Evolutionary conservation across 2,113 vertebrate species (phyloP).

Genomic region (Odobenus rosmarus): DNA sequence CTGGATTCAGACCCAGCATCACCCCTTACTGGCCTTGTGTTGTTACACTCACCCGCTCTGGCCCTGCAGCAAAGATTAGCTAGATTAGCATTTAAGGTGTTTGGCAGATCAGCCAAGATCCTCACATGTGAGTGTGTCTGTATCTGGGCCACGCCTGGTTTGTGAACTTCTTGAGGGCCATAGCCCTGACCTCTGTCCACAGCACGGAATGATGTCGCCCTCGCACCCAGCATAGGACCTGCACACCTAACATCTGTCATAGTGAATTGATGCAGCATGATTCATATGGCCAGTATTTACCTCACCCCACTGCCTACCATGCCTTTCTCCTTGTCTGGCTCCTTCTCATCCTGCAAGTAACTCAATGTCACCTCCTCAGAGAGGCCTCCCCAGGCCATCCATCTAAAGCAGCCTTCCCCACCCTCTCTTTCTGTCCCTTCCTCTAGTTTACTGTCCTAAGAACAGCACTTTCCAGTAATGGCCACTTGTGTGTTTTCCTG

Average conservation of each 20-base stretch:
- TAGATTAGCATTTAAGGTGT: fast-evolving
- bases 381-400: not conserved
- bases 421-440: not conserved
- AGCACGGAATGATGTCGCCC: not conserved
- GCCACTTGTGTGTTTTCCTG: not conserved
- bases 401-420: not conserved
- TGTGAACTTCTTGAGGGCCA: not conserved
- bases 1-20: too few relatives aligned
- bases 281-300: not conserved
- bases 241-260: fast-evolving
- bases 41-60: not conserved
- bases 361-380: not conserved
- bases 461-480: not conserved
- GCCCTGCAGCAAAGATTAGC: not conserved
- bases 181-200: not conserved
- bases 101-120: not conserved
- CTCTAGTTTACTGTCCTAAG: conserved; percentile 14
- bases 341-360: not conserved
- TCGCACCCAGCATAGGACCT: fast-evolving
- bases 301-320: not conserved
- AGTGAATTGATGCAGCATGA: too few relatives aligned
- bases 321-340: not conserved
- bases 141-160: not conserved
- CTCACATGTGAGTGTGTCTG: fast-evolving
- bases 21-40: fast-evolving